Base-by-base conservation (phyloP, 2,797 vertebrate species). In the Sebastes aleutianus region DNA sequence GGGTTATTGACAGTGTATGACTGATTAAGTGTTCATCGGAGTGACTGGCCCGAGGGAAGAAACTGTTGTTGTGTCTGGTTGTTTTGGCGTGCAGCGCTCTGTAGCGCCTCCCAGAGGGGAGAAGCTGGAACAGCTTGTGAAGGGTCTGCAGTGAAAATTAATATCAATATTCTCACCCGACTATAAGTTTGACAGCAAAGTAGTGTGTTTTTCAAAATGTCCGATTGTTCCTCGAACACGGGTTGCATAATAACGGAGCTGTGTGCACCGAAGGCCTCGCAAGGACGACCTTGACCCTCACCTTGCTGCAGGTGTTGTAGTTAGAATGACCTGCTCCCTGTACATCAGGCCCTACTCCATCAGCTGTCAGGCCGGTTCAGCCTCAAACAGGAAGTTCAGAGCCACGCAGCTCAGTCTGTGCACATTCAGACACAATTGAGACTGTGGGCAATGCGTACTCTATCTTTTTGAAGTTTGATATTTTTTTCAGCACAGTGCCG, bases 211-310 rank as follows among this genome's bases (percentile, higher is more conserved):
- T 67, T 50, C 13, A 11, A 43, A 39, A 31, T 24, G 54, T 68
- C 14, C 13, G 64, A 20, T 3, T 29, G 18, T 50, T 22, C 10
- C 14, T 34, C 18, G n/a, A 47, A 50, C n/a, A 50, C 36, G 4
- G 26, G 13, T 27, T 50, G 36, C 18, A 57, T 36, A 34, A 50
- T 57, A 5, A 32, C 56, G 2, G 26, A 54, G 26, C 62, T 34
- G 11, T 59, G 73, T 59, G 67, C 53, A 50, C 31, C 67, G 79
- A 76, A n/a, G 14, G n/a, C 56, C 39, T 53, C 14, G 24, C 61
- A 70, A 70, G 66, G 61, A 43, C 1, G 47, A 62, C 72, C 76
- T 74, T 74, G 58, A 83, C 64, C 75, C 12, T 56, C 29, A 68
- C 57, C 62, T 43, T 9, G 32, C 47, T 43, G 54, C 31, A 13